Conservation (phyloP, 2,113 vertebrate species). For the Sula dactylatra region DNA sequence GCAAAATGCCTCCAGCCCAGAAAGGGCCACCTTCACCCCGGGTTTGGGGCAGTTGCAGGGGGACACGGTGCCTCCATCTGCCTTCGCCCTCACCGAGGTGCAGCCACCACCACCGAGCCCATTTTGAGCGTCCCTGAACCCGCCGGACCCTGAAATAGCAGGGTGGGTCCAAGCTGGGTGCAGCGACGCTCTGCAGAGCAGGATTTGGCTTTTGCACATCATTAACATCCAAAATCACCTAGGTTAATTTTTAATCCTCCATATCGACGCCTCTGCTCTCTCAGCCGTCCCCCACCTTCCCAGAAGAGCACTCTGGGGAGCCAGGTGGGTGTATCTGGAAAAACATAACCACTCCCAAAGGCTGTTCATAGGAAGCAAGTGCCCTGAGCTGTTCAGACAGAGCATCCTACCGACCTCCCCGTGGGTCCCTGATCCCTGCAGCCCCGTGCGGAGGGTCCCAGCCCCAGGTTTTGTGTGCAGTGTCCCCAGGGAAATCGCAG, state of each 20-base stretch:
- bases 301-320: not conserved
- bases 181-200: not conserved
- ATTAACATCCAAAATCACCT: not conserved
- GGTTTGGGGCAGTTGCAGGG: not conserved
- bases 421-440: not conserved
- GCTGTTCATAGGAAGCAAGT: not conserved
- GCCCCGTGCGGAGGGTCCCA: not conserved
- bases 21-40: not conserved
- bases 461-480: fast-evolving
- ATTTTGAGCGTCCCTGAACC: not conserved
- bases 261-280: not conserved
- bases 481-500: not conserved
- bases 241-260: not conserved
- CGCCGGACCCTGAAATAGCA: fast-evolving
- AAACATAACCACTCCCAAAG: not conserved
- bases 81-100: fast-evolving
- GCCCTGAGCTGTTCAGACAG: not conserved
- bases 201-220: not conserved
- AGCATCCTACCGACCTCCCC: not conserved
- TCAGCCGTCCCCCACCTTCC: not conserved
- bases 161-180: not conserved
- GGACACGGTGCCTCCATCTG: fast-evolving
- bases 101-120: not conserved
- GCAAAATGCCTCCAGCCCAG: not conserved
- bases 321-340: not conserved